Evolutionary conservation across 2,888 invertebrate genomes (phyloP).

Genomic region (Aleiodes alternator): DNA sequence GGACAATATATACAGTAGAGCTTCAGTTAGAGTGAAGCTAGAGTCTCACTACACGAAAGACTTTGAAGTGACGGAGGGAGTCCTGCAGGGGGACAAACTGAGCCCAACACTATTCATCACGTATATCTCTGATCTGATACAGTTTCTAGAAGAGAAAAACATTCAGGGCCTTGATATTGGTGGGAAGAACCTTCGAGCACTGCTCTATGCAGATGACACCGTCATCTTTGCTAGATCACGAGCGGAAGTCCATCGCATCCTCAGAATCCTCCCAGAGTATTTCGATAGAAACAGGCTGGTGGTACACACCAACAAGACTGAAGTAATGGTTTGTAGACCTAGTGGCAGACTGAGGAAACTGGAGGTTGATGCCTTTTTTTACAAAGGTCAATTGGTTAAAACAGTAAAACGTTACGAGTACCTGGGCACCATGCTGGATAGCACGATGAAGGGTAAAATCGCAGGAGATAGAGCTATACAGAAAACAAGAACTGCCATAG

Average conservation of each 20-base stretch:
- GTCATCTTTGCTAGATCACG: not conserved
- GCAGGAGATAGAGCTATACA: not conserved
- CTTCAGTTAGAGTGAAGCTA: not conserved
- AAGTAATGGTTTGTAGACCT: conserved; percentile 7
- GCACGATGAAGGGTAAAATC: not conserved
- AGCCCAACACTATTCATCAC: not conserved
- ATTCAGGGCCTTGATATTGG: not conserved
- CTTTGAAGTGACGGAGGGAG: not conserved
- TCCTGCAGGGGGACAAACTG: conserved; percentile 5
- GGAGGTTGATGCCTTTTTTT: not conserved
- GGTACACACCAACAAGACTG: not conserved
- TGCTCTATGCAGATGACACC: not conserved
- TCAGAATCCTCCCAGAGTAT: not conserved
- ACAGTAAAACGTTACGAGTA: not conserved
- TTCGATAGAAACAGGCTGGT: not conserved
- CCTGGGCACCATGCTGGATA: not conserved
- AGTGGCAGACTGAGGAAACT: not conserved
- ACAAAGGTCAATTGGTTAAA: not conserved
- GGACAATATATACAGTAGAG: not conserved
- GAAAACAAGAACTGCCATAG: not conserved
- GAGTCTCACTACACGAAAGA: not conserved
- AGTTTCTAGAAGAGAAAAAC: not conserved
- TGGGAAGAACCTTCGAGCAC: not conserved
- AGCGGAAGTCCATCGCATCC: not conserved
- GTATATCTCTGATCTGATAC: not conserved